These are phyloP conservation scores for Tenrec ecaudatus DNA, from an alignment of 2,113 vertebrate genomes.

Conservation along the genomic window DNA sequence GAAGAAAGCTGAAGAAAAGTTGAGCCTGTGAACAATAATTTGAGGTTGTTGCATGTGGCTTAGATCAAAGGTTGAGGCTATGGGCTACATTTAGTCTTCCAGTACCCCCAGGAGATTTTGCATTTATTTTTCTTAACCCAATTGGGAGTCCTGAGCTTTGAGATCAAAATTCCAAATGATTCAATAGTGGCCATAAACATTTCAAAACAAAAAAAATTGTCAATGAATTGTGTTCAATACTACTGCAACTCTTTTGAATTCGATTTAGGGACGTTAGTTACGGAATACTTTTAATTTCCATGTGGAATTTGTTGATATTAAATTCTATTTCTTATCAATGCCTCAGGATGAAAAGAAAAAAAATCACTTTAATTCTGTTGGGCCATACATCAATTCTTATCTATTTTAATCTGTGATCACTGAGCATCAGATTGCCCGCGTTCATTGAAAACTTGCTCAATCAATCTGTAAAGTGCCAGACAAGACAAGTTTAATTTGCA, in stretches of 20 bases:
- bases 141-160: slow-evolving; percentile 15
- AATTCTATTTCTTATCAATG: slow-evolving; percentile 46
- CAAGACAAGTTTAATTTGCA: slow-evolving; percentile 39
- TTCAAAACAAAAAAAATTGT: not conserved
- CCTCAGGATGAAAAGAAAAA: not conserved
- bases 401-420: not conserved
- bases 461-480: slow-evolving; percentile 17
- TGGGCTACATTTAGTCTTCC: slow-evolving; percentile 6
- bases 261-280: slow-evolving; percentile 56
- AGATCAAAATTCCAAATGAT: slow-evolving; percentile 53
- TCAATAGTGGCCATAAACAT: not conserved
- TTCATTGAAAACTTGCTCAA: slow-evolving; percentile 30
- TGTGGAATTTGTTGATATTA: slow-evolving; percentile 47
- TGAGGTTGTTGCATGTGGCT: slow-evolving; percentile 40
- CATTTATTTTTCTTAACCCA: slow-evolving; percentile 60
- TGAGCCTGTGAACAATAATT: slow-evolving; percentile 16
- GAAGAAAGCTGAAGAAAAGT: slow-evolving; percentile 65
- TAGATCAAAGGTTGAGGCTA: slow-evolving; percentile 29
- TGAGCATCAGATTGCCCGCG: not conserved
- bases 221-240: slow-evolving; percentile 43
- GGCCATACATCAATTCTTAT: not conserved
- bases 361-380: slow-evolving; percentile 23
- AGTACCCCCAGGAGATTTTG: slow-evolving; percentile 17
- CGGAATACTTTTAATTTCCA: slow-evolving; percentile 51
- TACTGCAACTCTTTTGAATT: slow-evolving; percentile 53